Evolutionary conservation across 1,140 invertebrate genomes (phyloP).

Genomic region (Temnothorax longispinosus): DNA sequence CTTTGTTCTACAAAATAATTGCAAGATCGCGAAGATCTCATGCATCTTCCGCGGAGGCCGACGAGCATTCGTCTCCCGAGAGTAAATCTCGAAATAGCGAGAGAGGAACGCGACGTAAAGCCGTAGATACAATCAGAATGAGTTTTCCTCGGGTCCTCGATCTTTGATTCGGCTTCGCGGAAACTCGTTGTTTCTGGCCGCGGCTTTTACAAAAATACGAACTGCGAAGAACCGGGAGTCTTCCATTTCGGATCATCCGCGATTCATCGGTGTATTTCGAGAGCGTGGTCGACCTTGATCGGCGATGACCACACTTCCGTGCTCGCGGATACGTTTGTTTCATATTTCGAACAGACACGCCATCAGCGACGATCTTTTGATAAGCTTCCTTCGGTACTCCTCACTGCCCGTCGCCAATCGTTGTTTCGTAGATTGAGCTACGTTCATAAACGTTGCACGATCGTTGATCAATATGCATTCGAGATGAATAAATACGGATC

Average conservation of each 20-base stretch:
- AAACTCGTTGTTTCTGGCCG: neutral
- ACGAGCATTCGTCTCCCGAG: neutral
- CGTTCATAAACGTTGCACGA: neutral
- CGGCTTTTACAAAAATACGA: conserved; percentile 39
- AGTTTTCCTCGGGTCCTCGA: conserved; percentile 27
- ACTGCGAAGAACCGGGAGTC: neutral
- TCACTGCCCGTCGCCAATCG: neutral
- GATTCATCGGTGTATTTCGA: conserved; percentile 40
- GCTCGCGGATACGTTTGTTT: neutral
- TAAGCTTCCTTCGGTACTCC: neutral
- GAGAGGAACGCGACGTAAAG: neutral
- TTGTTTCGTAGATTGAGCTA: neutral
- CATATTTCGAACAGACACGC: neutral
- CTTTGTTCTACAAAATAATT: neutral
- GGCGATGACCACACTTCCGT: neutral
- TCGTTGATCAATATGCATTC: neutral
- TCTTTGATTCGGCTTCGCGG: neutral
- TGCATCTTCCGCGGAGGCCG: neutral
- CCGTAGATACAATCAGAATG: neutral
- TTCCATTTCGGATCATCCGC: conserved; percentile 6
- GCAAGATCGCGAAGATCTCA: neutral
- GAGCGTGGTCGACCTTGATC: conserved; percentile 17
- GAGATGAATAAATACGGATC: neutral
- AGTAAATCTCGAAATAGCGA: conserved; percentile 9
- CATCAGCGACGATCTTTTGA: neutral